These are phyloP conservation scores for Australoheros scitulus DNA, from an alignment of 2,113 vertebrate species.

Conservation along the genomic window DNA sequence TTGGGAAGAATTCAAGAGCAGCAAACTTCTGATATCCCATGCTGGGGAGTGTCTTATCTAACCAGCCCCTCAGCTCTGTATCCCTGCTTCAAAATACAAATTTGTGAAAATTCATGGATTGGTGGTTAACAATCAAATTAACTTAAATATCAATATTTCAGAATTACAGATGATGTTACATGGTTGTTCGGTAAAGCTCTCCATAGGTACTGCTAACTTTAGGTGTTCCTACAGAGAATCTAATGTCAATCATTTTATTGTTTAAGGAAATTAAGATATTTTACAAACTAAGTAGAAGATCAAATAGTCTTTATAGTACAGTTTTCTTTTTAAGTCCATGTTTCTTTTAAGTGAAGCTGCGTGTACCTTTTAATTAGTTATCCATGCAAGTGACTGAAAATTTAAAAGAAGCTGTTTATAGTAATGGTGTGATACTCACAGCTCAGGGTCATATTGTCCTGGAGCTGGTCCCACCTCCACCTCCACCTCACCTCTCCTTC, in stretches of 20 bases:
- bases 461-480: constrained; percentile 71
- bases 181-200: not conserved
- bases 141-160: not conserved
- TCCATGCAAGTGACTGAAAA: not conserved
- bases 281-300: not conserved
- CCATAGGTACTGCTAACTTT: not conserved
- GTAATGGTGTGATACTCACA: constrained; percentile 54
- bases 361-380: not conserved
- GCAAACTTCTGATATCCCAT: constrained; percentile 10
- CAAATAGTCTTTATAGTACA: not conserved
- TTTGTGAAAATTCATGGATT: not conserved
- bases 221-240: not conserved
- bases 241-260: not conserved
- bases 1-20: constrained; percentile 12
- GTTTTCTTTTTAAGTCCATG: not conserved
- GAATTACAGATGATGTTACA: not conserved
- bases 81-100: constrained; percentile 2
- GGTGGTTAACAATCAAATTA: not conserved
- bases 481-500: constrained; percentile 61
- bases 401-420: not conserved
- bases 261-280: not conserved
- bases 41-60: constrained; percentile 11
- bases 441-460: constrained; percentile 75
- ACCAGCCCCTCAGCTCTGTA: not conserved
- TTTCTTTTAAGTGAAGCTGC: not conserved